Base-by-base conservation (phyloP, 2,113 vertebrate species). In the Chionomys nivalis region DNA sequence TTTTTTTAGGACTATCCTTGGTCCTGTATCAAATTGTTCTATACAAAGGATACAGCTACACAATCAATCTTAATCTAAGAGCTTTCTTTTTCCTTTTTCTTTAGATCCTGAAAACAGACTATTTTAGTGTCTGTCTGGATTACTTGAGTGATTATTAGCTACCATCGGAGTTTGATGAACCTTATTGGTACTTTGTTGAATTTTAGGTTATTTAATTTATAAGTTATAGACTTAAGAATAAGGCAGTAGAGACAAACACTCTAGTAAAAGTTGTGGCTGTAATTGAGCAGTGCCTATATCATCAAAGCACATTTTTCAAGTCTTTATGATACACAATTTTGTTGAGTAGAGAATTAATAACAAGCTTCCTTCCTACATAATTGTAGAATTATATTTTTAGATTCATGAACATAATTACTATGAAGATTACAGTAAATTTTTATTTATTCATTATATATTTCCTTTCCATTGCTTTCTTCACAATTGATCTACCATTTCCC, bases 1-100 rank as follows among this genome's bases (percentile, higher is more conserved):
- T 96, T 85, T 85, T 92, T 95, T 93, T 82, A 95, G 61, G 79
- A 33, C 26, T 94, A 91, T 93, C 31, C 47, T n/a, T 17, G 89
- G 70, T 52, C 65, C 36, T 92, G 28, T 82, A 89, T 96, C 65
- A 86, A 96, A 65, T 90, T 86, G 16, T 77, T 97, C 52, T 82
- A 24, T 86, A 66, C 16, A 61, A 44, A 89, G 61, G 42, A 85
- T 61, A 61, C 4, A 79, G 23, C 7, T 65, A n/a, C 63, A 73
- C 19, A 78, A 73, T 77, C 82, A 95, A 23, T 73, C 52, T 39
- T 63, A 87, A 87, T 83, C 73, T 63, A 90, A 95, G 94, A 89
- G 76, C 21, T 78, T 94, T 90, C 33, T n/a, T 90, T 39, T 42
- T 42, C 72, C 36, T 87, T 77, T 63, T 82, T 49, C 70, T 79